phyloP scores from a whole-genome alignment of 2,888 invertebrate genomes.

The Eristalis arbustorum region DNA sequence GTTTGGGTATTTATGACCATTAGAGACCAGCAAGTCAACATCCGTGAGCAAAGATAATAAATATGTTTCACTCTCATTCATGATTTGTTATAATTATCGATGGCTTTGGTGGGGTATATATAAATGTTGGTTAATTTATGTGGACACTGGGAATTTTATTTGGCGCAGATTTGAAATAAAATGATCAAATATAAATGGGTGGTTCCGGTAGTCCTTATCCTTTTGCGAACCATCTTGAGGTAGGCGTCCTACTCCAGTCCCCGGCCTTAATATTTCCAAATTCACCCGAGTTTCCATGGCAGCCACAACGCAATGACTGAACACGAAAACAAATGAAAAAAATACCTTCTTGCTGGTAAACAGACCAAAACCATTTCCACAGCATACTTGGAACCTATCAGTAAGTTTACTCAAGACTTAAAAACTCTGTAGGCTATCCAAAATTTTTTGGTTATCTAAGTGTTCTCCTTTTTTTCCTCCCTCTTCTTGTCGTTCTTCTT shows the following conservation, averaged over 20 bases:
- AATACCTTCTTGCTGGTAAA: constrained; percentile 11
- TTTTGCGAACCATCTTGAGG: too few species aligned
- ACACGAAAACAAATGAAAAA: background rate
- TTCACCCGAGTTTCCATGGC: background rate
- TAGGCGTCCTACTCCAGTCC: background rate
- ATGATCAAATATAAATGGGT: too few species aligned
- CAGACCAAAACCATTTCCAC: constrained; percentile 6
- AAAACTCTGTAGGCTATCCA: constrained; percentile 8
- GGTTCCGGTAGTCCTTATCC: too few species aligned
- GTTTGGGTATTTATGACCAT: constrained; percentile 66
- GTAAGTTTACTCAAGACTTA: constrained; percentile 48
- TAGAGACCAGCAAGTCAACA: constrained; percentile 67
- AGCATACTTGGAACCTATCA: constrained; percentile 39
- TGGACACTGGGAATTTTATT: background rate
- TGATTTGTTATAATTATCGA: constrained; percentile 64
- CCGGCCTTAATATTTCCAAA: background rate
- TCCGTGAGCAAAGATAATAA: constrained; percentile 66
- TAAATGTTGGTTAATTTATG: constrained; percentile 35
- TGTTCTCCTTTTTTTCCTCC: constrained; percentile 31
- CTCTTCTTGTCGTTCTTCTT: background rate
- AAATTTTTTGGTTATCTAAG: constrained; percentile 44
- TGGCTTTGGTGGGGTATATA: too few species aligned
- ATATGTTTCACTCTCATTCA: constrained; percentile 69
- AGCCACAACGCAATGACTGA: constrained; percentile 18
- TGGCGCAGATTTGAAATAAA: too few species aligned